phyloP scores from a whole-genome alignment of 2,888 invertebrate species.

The Protonemura montana region DNA sequence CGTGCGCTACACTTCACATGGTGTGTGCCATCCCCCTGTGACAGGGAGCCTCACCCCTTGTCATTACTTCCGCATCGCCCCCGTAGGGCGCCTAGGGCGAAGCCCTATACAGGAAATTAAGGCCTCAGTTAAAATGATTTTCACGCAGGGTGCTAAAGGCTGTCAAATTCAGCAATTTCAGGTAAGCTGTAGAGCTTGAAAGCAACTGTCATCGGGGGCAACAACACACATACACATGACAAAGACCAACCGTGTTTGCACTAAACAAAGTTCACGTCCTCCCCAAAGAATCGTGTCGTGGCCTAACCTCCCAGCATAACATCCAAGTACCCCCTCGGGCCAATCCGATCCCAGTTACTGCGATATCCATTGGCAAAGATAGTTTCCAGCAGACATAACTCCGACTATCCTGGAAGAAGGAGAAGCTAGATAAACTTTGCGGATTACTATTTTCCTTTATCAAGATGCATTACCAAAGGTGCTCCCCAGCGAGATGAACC shows the following conservation, averaged over 20 bases:
- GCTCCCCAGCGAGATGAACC: not conserved
- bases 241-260: not conserved
- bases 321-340: not conserved
- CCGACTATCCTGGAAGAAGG: not conserved
- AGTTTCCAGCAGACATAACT: not conserved
- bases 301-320: not conserved
- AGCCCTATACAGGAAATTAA: too few relatives aligned
- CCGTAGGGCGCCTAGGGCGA: too few relatives aligned
- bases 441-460: slow-evolving; percentile 12
- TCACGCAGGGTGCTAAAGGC: too few relatives aligned
- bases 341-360: not conserved
- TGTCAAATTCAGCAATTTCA: not conserved
- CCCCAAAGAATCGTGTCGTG: not conserved
- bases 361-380: not conserved
- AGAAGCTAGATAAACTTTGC: not conserved
- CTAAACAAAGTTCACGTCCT: not conserved
- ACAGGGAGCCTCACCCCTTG: too few relatives aligned
- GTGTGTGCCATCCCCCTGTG: too few relatives aligned
- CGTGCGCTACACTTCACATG: too few relatives aligned
- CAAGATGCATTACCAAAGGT: slow-evolving; percentile 7
- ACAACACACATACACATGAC: not conserved
- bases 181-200: not conserved
- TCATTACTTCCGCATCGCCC: too few relatives aligned
- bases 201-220: not conserved
- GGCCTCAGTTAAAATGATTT: too few relatives aligned